Evolutionary conservation across 2,797 vertebrate genomes (phyloP), one percentile per base, ranked within the genome.

Genomic region (Phataginus tetradactyla): DNA sequence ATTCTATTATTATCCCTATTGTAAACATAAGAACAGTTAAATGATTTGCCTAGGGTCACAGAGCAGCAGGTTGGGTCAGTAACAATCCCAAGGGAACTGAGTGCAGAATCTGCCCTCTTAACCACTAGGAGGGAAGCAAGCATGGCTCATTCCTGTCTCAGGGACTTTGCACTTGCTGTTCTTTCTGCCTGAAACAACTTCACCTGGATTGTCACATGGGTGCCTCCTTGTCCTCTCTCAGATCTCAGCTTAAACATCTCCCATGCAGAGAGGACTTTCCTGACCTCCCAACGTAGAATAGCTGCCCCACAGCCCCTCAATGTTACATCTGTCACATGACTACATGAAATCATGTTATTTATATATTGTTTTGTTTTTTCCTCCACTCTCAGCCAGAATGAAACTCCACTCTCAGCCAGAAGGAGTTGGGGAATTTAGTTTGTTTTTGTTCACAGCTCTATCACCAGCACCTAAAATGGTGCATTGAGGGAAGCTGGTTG

Each of bases 171-270:
- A 77, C 12, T 57, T 85, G 7, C 37, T 59, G 3, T 68, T 72
- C 51, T 25, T 96, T 90, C 32, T 86, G 37, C 57, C 93, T 89
- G 42, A 89, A 91, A 83, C 29, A 45, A 14, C 72, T 89, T 86
- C 7, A 10, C 57, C 37, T n/a, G 14, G 7, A 75, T 75, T 66
- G 25, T 84, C 61, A 18, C 5, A 45, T 75, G 14, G n/a, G 81
- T 34, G 25, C 8, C 17, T 42, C 63, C 68, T 93, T 83, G 14
- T 83, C 23, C 18, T 25, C 42, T n/a, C 69, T 88, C 39, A 55
- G 5, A 80, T 27, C 3, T 91, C 34, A 71, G 49, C 18, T 89
- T 53, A 59, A 96, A 88, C 69, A 32, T 88, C 55, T 85, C 37
- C 14, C 45, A 5, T 86, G 64, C 27, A 94, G 23, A 66, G 18